Conservation (phyloP, 2,113 vertebrate species). For the Choloepus hoffmanni region DNA sequence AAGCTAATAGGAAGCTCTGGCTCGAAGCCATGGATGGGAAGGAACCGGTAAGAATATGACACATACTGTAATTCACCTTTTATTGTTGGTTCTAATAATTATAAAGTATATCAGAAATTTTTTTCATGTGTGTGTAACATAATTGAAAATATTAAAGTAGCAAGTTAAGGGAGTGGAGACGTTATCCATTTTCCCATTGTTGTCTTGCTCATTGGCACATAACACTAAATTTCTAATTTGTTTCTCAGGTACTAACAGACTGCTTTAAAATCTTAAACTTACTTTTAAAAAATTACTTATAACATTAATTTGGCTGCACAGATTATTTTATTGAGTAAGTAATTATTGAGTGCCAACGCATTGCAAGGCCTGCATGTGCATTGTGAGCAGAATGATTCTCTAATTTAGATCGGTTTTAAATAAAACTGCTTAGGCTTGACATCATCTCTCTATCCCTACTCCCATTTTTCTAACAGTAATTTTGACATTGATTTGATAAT, state of each 20-base stretch:
- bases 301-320: neutral
- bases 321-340: neutral
- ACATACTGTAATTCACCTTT: neutral
- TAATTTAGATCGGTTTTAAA: too few relatives aligned
- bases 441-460: neutral
- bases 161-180: neutral
- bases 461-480: neutral
- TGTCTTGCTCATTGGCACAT: neutral
- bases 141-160: neutral
- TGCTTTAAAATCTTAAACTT: conserved; percentile 25
- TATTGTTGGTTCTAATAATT: neutral
- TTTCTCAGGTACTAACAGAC: neutral
- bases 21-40: conserved; percentile 99
- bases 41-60: conserved; percentile 92
- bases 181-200: neutral
- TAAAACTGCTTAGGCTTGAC: neutral
- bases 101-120: neutral
- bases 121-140: neutral
- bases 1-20: conserved; percentile 97
- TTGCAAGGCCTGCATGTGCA: neutral
- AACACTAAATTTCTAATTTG: neutral
- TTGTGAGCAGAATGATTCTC: neutral
- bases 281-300: neutral
- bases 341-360: neutral
- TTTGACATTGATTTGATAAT: neutral